These are phyloP conservation scores for Poeciliopsis turneri DNA, from an alignment of 2,797 vertebrate species.

Conservation along the genomic window DNA sequence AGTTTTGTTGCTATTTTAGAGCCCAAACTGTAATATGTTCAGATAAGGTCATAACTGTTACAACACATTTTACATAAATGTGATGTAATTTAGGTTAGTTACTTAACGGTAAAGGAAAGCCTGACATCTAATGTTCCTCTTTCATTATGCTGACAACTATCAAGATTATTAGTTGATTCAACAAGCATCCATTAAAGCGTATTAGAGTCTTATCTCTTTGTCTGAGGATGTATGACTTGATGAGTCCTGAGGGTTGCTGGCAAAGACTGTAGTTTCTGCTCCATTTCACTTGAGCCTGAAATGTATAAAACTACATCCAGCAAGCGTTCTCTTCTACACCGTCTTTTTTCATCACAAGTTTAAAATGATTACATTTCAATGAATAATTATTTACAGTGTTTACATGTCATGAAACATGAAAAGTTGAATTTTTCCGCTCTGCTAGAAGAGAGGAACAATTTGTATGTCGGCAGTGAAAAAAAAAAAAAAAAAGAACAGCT, in stretches of 20 bases:
- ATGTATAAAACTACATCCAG: conserved; percentile 38
- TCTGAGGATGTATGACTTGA: conserved; percentile 49
- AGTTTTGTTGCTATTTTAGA: background rate
- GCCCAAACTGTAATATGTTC: background rate
- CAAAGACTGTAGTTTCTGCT: conserved; percentile 66
- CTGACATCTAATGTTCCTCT: conserved; percentile 12
- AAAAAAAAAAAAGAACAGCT: background rate
- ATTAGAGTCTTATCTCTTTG: conserved; percentile 46
- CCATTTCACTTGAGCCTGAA: conserved; percentile 63
- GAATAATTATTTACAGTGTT: conserved; percentile 23
- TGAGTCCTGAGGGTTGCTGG: conserved; percentile 46
- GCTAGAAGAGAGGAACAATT: background rate
- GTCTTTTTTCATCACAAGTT: conserved; percentile 13
- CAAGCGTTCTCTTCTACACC: conserved; percentile 33
- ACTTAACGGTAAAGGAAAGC: conserved; percentile 6
- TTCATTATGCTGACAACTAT: conserved; percentile 44
- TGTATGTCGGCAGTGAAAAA: background rate
- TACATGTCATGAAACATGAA: conserved; percentile 20
- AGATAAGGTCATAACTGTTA: background rate
- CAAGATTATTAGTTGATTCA: conserved; percentile 50
- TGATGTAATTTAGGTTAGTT: conserved; percentile 20
- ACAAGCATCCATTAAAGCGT: conserved; percentile 47
- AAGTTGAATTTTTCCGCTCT: background rate
- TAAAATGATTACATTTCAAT: conserved; percentile 30
- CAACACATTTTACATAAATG: conserved; percentile 38